Conservation (phyloP, 2,888 invertebrate species). For the Piscicola geometra region DNA sequence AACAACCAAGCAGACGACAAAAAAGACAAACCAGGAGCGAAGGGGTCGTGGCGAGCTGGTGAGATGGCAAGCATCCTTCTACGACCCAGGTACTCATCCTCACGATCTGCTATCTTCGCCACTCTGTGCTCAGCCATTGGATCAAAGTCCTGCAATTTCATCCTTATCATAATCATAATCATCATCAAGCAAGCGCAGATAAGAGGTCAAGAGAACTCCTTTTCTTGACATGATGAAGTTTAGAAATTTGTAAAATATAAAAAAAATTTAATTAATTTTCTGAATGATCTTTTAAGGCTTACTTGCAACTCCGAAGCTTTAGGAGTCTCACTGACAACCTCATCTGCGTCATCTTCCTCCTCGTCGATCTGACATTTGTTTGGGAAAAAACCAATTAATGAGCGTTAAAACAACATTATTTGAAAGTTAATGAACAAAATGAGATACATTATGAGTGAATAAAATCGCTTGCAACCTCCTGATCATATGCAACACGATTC, state of each 20-base stretch:
- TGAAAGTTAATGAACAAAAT: not conserved
- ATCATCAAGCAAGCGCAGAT: too few species aligned
- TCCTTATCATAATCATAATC: too few species aligned
- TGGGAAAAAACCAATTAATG: not conserved
- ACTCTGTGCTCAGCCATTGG: constrained; percentile 61
- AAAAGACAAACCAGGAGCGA: constrained; percentile 67
- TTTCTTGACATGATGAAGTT: too few species aligned
- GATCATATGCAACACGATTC: constrained; percentile 22
- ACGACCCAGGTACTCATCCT: constrained; percentile 90
- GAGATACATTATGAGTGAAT: not conserved
- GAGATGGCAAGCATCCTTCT: constrained; percentile 75
- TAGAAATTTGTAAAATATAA: not conserved
- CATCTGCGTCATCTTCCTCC: constrained; percentile 29
- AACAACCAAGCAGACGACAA: not conserved
- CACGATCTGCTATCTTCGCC: constrained; percentile 87
- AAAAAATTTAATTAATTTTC: too few species aligned
- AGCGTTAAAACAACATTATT: not conserved
- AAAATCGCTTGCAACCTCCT: not conserved
- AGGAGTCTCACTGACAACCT: constrained; percentile 5
- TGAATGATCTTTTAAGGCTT: too few species aligned
- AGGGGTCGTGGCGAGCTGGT: constrained; percentile 92
- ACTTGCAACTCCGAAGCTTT: constrained; percentile 6
- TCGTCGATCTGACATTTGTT: not conserved
- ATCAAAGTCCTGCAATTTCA: constrained; percentile 53
- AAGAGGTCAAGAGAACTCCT: too few species aligned